Evolutionary conservation across 2,888 invertebrate genomes (phyloP), one percentile per base, ranked within the genome.

Genomic region (Rotaria macrura): DNA sequence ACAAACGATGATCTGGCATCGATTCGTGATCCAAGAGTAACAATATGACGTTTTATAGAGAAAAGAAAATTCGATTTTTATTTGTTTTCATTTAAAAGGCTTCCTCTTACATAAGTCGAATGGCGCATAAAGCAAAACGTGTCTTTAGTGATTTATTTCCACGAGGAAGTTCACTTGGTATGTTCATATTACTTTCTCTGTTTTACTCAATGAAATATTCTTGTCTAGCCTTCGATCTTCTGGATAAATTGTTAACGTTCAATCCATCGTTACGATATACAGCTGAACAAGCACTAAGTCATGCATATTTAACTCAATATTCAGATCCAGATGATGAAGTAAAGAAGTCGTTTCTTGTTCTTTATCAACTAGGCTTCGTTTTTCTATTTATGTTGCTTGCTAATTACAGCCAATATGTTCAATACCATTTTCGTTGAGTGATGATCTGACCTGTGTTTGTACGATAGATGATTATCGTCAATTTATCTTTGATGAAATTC

Each of bases 271-370:
- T 95, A 91, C 93, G 99, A 89, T 97, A 98, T 92, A 95, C 94
- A 74, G 97, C 99, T 57, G 98, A 99, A 92, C 95, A 97, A 90
- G 96, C 98, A 25, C 93, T 99, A 85, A 97, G 97, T 85, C 98
- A 99, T 92, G 96, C 97, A 12, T 99, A 99, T 92, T 93, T 99
- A 89, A 97, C 97, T 92, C 97, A 98, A 93, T 99, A 99, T 93
- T 99, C 98, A 91, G 99, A 99, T 92, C 98, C 98, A 85, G 95
- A 95, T 88, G 99, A 99, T 92, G 99, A 99, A 94, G 98, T 98
- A 91, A 89, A 89, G 87, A 4, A n/a, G 10, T 34, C 6, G 20
- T 84, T n/a, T n/a, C n/a, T n/a, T n/a, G n/a, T n/a, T n/a, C n/a
- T n/a, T n/a, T 43, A 43, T 43, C 10, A 43, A 14, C 9, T 55